Evolutionary conservation across 2,113 vertebrate species (phyloP).

Genomic region (Cebus imitator): DNA sequence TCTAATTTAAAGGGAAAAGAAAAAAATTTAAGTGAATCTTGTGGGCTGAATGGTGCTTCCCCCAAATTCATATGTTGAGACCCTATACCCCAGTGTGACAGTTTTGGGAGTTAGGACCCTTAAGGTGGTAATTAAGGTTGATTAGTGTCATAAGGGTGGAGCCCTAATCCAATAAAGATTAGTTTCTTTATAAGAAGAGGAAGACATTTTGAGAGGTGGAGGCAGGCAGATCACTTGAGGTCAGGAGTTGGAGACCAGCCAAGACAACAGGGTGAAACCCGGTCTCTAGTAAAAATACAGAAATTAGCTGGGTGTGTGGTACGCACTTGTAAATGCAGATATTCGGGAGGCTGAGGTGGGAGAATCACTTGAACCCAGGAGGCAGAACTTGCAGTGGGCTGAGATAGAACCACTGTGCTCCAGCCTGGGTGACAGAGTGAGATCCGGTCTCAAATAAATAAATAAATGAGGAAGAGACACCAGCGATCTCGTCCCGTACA

Average conservation of each 20-base stretch:
- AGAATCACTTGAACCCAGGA: not conserved
- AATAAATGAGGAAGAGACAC: not conserved
- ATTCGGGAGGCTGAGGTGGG: too few species aligned
- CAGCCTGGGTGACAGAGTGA: not conserved
- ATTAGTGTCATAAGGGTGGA: fast-evolving
- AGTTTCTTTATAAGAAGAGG: not conserved
- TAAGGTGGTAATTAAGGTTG: not conserved
- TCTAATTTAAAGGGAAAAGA: not conserved
- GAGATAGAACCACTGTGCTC: too few species aligned
- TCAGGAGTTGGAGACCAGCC: too few species aligned
- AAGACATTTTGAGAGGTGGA: not conserved
- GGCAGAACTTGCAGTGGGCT: too few species aligned
- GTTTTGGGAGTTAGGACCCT: not conserved
- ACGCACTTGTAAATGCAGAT: too few species aligned
- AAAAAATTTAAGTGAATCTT: not conserved
- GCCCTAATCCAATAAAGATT: too few species aligned
- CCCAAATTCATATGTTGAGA: too few species aligned
- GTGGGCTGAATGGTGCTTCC: not conserved
- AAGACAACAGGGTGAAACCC: too few species aligned
- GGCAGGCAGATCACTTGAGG: too few species aligned
- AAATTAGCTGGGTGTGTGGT: too few species aligned
- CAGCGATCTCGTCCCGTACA: not conserved
- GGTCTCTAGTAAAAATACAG: too few species aligned
- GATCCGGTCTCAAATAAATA: not conserved
- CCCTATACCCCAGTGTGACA: too few species aligned